Percentiles rank a stretch among this genome's conserved stretches.
These are phyloP conservation scores for Trachelus troglodyta DNA, from an alignment of 2,888 invertebrate species.

Conservation along the genomic window DNA sequence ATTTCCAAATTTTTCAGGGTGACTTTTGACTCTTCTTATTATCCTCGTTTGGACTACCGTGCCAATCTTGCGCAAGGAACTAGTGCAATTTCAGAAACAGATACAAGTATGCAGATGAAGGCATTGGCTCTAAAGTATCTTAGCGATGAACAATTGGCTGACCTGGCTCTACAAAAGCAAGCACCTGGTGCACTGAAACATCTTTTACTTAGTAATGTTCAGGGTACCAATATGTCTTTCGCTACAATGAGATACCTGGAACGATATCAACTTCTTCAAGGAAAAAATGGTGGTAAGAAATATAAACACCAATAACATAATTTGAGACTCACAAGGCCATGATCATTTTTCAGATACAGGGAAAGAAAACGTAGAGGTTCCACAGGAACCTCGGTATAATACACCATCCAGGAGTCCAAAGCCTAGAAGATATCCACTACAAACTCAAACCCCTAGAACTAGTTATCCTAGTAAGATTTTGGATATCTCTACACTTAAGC, in stretches of 20 bases:
- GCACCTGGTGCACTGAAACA: constrained; percentile 51
- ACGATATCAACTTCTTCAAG: constrained; percentile 73
- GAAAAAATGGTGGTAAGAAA: constrained; percentile 53
- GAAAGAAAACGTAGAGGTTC: constrained; percentile 8
- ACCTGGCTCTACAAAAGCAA: constrained; percentile 53
- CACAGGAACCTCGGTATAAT: constrained; percentile 4
- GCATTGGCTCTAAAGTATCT: constrained; percentile 71
- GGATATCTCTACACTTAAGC: constrained; percentile 77
- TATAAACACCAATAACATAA: constrained; percentile 1
- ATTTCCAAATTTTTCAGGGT: constrained; percentile 26
- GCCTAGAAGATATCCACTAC: constrained; percentile 26
- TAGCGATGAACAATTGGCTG: constrained; percentile 67
- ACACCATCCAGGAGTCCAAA: neutral
- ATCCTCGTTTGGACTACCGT: constrained; percentile 53
- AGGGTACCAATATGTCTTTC: constrained; percentile 74
- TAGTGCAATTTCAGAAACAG: constrained; percentile 56
- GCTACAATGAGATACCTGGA: constrained; percentile 80
- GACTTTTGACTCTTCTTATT: constrained; percentile 55
- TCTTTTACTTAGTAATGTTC: constrained; percentile 49
- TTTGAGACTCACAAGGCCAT: neutral
- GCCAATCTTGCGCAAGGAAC: constrained; percentile 46
- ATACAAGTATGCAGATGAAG: constrained; percentile 70
- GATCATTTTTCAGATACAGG: constrained; percentile 14
- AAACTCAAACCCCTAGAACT: constrained; percentile 41
- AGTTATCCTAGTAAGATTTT: constrained; percentile 70